These are phyloP conservation scores for Diorhabda carinulata DNA, from an alignment of 1,140 invertebrate genomes.

Conservation along the genomic window DNA sequence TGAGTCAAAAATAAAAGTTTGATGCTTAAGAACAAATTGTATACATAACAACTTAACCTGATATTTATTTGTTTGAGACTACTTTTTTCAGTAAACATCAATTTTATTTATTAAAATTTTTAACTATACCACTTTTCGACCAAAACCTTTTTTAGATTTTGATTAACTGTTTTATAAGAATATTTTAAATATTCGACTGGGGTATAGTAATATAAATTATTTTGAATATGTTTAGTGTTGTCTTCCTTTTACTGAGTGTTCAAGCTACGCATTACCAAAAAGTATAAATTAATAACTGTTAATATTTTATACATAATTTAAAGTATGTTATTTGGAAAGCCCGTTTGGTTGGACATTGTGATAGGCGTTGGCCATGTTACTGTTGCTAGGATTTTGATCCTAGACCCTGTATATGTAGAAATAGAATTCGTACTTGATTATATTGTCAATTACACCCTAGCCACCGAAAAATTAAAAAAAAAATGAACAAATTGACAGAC, in stretches of 20 bases:
- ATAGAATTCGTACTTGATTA: slow-evolving; percentile 48
- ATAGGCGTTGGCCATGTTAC: slow-evolving; percentile 49
- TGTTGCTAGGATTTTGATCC: slow-evolving; percentile 47
- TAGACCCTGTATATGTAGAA: slow-evolving; percentile 45
- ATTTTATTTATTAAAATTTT: background rate
- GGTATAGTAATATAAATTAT: slow-evolving; percentile 12
- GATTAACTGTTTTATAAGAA: background rate
- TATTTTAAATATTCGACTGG: slow-evolving; percentile 1
- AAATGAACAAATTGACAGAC: slow-evolving; percentile 48
- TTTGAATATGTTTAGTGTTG: slow-evolving; percentile 46
- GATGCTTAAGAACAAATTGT: too few relatives aligned
- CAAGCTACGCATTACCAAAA: slow-evolving; percentile 48
- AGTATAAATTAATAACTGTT: slow-evolving; percentile 48
- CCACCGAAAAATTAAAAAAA: slow-evolving; percentile 43
- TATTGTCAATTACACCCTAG: slow-evolving; percentile 48
- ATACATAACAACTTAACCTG: too few relatives aligned
- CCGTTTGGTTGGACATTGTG: slow-evolving; percentile 50
- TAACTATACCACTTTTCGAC: background rate
- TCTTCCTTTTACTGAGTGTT: slow-evolving; percentile 47
- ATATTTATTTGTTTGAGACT: too few relatives aligned
- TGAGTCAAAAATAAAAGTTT: background rate
- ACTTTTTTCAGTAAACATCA: too few relatives aligned
- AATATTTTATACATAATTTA: slow-evolving; percentile 52
- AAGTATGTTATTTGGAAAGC: slow-evolving; percentile 48
- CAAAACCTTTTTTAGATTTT: too few relatives aligned